Evolutionary conservation across 2,113 vertebrate species (phyloP).

Genomic region (Clarias magur): DNA sequence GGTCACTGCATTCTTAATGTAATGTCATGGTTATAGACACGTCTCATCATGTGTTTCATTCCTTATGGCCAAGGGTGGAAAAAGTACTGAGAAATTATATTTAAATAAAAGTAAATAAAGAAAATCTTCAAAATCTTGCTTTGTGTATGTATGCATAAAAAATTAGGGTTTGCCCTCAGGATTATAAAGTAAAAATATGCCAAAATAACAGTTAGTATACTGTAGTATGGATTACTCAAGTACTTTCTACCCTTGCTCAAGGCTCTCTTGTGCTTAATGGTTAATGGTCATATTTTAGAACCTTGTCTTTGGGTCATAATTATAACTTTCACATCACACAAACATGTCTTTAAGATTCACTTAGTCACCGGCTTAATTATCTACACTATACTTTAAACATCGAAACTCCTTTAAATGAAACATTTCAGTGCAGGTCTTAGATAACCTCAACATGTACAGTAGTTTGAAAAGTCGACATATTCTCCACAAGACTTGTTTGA

Average conservation of each 20-base stretch:
- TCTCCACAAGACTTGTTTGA: constrained; percentile 32
- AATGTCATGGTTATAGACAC: background rate
- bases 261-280: background rate
- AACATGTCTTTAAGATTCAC: constrained; percentile 23
- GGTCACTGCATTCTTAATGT: constrained; percentile 35
- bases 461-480: constrained; percentile 55
- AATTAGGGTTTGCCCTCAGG: background rate
- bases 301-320: constrained; percentile 34
- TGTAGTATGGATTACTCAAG: background rate
- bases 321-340: constrained; percentile 52
- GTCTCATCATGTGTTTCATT: background rate
- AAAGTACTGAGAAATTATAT: background rate
- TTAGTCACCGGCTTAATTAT: constrained; percentile 12
- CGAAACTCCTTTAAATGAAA: constrained; percentile 58
- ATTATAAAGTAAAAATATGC: background rate
- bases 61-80: background rate
- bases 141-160: background rate
- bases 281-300: constrained; percentile 33
- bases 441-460: background rate
- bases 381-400: constrained; percentile 51
- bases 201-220: background rate
- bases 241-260: background rate
- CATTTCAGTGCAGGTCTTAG: constrained; percentile 60
- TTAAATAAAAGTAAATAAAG: background rate
- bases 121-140: background rate